These are phyloP conservation scores for Pangasius sanitwongsei DNA, from an alignment of 2,797 vertebrate genomes.

Conservation along the genomic window DNA sequence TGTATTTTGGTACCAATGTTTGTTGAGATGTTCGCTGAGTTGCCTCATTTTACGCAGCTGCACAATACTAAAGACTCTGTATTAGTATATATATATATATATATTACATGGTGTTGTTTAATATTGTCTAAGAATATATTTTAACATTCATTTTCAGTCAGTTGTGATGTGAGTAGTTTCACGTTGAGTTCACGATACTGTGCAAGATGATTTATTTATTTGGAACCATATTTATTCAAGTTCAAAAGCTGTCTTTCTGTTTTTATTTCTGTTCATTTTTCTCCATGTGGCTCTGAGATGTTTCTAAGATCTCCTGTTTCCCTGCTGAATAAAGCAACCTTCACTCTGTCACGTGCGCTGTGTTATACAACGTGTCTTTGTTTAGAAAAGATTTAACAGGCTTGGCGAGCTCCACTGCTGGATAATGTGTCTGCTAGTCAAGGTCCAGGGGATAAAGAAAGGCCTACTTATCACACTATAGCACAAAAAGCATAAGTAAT, in stretches of 20 bases:
- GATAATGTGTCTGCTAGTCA: constrained; percentile 14
- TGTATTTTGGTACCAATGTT: not conserved
- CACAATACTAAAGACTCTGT: not conserved
- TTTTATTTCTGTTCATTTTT: not conserved
- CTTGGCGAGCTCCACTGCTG: not conserved
- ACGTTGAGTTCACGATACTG: not conserved
- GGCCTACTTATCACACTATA: not conserved
- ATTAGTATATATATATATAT: not conserved
- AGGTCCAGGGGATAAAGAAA: not conserved
- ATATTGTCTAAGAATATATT: constrained; percentile 6
- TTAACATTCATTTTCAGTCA: not conserved
- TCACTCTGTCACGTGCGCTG: not conserved
- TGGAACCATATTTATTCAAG: constrained; percentile 21
- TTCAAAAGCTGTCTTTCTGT: not conserved
- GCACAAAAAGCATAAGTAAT: constrained; percentile 7
- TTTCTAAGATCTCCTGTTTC: constrained; percentile 20
- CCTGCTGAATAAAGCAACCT: constrained; percentile 35
- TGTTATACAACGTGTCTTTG: constrained; percentile 19
- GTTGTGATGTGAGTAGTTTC: not conserved
- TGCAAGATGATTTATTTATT: constrained; percentile 15
- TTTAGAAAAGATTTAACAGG: not conserved
- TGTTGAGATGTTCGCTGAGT: not conserved
- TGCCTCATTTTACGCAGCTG: not conserved
- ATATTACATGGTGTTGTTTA: not conserved
- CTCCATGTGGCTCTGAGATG: not conserved